Evolutionary conservation across 2,797 vertebrate genomes (phyloP), one percentile per base, ranked within the genome.

Genomic region (Perdix hodgsoniae): DNA sequence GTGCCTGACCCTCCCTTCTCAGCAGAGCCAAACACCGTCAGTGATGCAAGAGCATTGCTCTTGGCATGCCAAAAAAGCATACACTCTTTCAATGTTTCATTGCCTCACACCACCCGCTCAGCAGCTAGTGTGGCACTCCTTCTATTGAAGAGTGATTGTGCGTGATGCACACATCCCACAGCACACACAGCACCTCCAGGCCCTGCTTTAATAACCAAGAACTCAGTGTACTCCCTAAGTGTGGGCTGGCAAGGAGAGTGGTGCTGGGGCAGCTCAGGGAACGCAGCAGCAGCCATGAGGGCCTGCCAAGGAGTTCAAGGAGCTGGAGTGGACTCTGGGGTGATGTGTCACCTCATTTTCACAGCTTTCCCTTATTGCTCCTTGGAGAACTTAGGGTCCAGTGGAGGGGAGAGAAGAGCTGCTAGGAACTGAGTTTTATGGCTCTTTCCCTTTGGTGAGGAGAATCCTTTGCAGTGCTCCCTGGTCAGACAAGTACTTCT

Each of bases 1-100:
- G 49, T 42, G 57, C 61, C 76, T 7, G 6, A 15, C 19, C 27
- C 1, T 0, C 66, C 86, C 70, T 83, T 37, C 73, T 66, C 54
- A 44, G 70, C 65, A 47, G 65, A 86, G 84, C 57, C 78, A 77
- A 27, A 44, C 1, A 31, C 63, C 39, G 37, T 6, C 1, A 0
- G 65, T 93, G 92, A 83, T 74, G 94, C 84, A 94, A 94, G 76
- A 78, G 63, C 24, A 26, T 66, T 81, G 40, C 73, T 81, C 2
- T 1, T n/a, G 40, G 67, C 64, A n/a, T 70, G 50, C 70, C 73
- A 47, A 63, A 73, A n/a, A 61, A 22, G 13, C 6, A 13, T 44
- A 2, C 0, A 1, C 17, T 73, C 80, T 57, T 66, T 19, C 66
- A 60, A 0, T 14, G 47, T 60, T 70, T 76, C 47, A 17, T 80